Conservation (phyloP, 2,888 invertebrate species). For the Eustalomyia histrio region DNA sequence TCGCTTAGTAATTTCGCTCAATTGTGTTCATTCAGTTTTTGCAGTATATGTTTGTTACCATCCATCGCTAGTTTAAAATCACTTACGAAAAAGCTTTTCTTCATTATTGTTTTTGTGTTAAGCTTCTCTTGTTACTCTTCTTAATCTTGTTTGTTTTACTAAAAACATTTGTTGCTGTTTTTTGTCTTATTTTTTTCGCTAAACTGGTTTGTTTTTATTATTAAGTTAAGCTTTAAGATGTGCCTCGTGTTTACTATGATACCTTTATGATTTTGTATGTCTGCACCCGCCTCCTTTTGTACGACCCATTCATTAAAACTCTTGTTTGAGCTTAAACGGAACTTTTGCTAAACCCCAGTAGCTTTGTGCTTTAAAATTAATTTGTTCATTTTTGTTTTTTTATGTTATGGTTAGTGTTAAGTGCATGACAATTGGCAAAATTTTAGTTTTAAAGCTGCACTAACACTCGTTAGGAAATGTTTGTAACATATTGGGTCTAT, state of each 20-base stretch:
- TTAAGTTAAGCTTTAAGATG: conserved; percentile 55
- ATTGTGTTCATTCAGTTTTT: conserved; percentile 71
- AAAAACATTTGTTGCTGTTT: conserved; percentile 47
- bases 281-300: conserved; percentile 59
- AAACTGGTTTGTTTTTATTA: conserved; percentile 65
- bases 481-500: too few species aligned
- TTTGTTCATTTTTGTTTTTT: conserved; percentile 20
- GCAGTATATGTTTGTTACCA: conserved; percentile 66
- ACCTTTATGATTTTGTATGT: conserved; percentile 23
- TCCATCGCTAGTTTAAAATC: conserved; percentile 30
- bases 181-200: conserved; percentile 58
- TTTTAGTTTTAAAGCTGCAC: conserved; percentile 6
- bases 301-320: conserved; percentile 51
- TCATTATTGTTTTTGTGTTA: conserved; percentile 33
- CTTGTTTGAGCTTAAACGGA: conserved; percentile 54
- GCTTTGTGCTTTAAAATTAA: conserved; percentile 47
- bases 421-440: conserved; percentile 8
- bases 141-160: conserved; percentile 53
- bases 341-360: conserved; percentile 53
- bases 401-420: not conserved
- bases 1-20: conserved; percentile 76
- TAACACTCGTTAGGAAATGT: conserved; percentile 36
- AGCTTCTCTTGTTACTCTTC: conserved; percentile 50
- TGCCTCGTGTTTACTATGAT: conserved; percentile 46
- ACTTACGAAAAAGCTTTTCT: conserved; percentile 43